Conservation (phyloP, 2,797 vertebrate species). For the Oreochromis mossambicus region DNA sequence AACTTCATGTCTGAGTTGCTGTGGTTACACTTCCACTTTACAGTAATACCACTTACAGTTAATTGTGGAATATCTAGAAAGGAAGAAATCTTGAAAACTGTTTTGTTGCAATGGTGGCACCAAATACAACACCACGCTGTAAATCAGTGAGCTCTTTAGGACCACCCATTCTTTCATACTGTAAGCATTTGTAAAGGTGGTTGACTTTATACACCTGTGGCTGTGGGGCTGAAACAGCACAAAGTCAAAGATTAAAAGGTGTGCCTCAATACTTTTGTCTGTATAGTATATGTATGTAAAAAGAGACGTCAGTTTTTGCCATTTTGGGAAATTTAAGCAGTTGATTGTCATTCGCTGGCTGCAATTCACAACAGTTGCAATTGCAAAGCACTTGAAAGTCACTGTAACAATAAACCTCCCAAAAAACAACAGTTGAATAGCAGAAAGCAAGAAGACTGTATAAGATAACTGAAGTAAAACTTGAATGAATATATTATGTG, state of each 20-base stretch:
- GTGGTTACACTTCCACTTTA: too few species aligned
- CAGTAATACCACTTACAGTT: not conserved
- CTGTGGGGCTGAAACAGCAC: not conserved
- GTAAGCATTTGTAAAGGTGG: fast-evolving
- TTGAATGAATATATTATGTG: not conserved
- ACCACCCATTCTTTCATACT: not conserved
- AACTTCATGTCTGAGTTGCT: not conserved
- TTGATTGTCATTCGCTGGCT: not conserved
- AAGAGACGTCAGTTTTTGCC: fast-evolving
- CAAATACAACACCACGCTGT: not conserved
- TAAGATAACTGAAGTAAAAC: not conserved
- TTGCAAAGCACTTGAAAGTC: not conserved
- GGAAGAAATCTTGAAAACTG: not conserved
- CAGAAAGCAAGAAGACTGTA: too few species aligned
- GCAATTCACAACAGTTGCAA: not conserved
- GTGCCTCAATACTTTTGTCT: not conserved
- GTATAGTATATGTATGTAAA: not conserved
- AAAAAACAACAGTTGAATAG: not conserved
- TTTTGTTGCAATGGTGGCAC: not conserved
- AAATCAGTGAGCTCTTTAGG: not conserved
- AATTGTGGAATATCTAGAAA: not conserved
- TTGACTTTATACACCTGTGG: not conserved
- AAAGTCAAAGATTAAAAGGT: not conserved
- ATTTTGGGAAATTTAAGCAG: not conserved
- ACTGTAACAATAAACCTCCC: not conserved